A percentile compares a stretch with the other conserved stretches of the same genome.
These are phyloP conservation scores for Arion vulgaris DNA, from an alignment of 1,140 invertebrate species.

Conservation along the genomic window DNA sequence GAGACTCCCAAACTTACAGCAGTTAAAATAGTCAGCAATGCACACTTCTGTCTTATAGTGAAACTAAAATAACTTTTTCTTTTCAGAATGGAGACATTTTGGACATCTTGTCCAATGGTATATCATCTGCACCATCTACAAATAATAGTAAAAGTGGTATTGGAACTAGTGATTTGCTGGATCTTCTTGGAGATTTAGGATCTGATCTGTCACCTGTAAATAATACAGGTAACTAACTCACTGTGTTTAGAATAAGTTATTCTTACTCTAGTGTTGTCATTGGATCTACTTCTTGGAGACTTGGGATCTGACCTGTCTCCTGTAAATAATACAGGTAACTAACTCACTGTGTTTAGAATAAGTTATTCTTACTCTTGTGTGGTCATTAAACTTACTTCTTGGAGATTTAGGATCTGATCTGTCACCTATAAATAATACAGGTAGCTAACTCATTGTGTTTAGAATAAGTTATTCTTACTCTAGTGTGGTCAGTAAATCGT, in stretches of 20 bases:
- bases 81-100: slow-evolving; percentile 69
- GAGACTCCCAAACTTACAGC: no score
- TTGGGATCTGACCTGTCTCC: slow-evolving; percentile 50
- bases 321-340: slow-evolving; percentile 37
- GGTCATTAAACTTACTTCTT: no score
- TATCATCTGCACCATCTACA: slow-evolving; percentile 40
- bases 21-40: no score
- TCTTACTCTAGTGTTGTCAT: no score
- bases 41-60: no score
- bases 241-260: no score
- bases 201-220: slow-evolving; percentile 43
- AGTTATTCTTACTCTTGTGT: no score
- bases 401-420: slow-evolving; percentile 74
- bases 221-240: slow-evolving; percentile 39
- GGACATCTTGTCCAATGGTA: slow-evolving; percentile 65
- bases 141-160: slow-evolving; percentile 46
- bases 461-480: no score
- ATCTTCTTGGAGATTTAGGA: slow-evolving; percentile 82
- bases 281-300: slow-evolving; percentile 85
- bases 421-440: slow-evolving; percentile 47
- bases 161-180: slow-evolving; percentile 82
- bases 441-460: no score
- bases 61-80: neutral
- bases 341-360: no score
- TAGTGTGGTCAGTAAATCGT: no score